phyloP scores from a whole-genome alignment of 2,113 vertebrate species.

The Chionodraco myersi region DNA sequence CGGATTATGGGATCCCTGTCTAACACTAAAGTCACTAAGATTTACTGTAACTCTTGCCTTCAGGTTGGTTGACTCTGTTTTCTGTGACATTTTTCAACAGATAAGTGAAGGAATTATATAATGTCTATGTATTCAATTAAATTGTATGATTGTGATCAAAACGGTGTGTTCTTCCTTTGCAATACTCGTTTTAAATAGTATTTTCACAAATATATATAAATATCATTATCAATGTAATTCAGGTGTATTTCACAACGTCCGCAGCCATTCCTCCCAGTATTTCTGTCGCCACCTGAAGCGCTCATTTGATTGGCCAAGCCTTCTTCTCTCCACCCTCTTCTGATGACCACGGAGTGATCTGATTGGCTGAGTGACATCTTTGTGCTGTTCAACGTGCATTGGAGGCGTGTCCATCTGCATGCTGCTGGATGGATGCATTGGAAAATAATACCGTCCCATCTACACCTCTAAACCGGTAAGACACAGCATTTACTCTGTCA shows the following conservation, averaged over 20 bases:
- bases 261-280: background rate
- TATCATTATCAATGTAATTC: background rate
- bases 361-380: slow-evolving; percentile 69
- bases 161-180: background rate
- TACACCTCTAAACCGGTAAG: slow-evolving; percentile 57
- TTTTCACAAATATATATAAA: background rate
- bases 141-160: slow-evolving; percentile 7
- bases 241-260: slow-evolving; percentile 50
- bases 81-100: slow-evolving; percentile 6
- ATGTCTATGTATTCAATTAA: slow-evolving; percentile 48
- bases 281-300: slow-evolving; percentile 42
- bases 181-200: background rate
- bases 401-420: slow-evolving; percentile 48
- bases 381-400: background rate
- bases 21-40: slow-evolving; percentile 27
- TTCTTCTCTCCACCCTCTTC: slow-evolving; percentile 72
- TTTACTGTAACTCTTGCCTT: slow-evolving; percentile 5
- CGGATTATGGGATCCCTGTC: slow-evolving; percentile 20
- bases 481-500: background rate
- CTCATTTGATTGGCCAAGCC: slow-evolving; percentile 63
- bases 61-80: slow-evolving; percentile 9
- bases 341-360: slow-evolving; percentile 54
- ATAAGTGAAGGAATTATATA: background rate
- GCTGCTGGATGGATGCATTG: background rate
- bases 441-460: background rate